Percentiles rank a stretch among this genome's conserved stretches.
Conservation (phyloP, 1,140 invertebrate genomes). For the Dinoponera quadriceps region DNA sequence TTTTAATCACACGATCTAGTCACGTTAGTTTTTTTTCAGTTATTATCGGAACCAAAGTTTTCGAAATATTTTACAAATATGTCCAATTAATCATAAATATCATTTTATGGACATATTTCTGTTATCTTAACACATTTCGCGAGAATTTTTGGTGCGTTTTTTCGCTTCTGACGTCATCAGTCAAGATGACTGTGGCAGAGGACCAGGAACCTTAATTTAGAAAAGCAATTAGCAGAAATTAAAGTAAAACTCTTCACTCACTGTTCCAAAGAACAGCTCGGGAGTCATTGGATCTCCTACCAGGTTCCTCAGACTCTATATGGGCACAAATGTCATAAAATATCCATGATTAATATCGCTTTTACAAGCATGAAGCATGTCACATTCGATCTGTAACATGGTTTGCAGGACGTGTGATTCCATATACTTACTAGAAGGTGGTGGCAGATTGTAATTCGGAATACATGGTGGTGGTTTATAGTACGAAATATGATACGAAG, state of each 20-base stretch:
- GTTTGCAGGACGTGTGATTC: background rate
- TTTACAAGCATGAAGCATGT: background rate
- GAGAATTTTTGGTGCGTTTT: no score
- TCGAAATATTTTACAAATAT: no score
- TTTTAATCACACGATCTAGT: no score
- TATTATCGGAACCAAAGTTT: no score
- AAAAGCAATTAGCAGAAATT: constrained; percentile 48
- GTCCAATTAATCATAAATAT: no score
- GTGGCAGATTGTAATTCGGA: constrained; percentile 82
- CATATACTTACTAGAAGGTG: constrained; percentile 85
- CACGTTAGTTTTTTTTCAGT: no score
- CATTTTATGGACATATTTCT: no score
- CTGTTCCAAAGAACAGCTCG: constrained; percentile 93
- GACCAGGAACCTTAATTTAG: background rate
- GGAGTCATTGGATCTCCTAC: constrained; percentile 90
- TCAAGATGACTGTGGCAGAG: no score
- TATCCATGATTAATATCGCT: constrained; percentile 30
- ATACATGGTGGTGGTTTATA: constrained; percentile 86
- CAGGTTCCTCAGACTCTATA: constrained; percentile 92
- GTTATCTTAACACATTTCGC: no score
- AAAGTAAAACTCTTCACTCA: constrained; percentile 85
- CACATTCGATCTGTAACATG: no score
- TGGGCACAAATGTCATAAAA: constrained; percentile 68
- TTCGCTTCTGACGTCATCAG: no score
- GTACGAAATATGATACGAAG: constrained; percentile 86